phyloP scores from a whole-genome alignment of 2,888 invertebrate genomes.

The Dasysyrphus albostriatus region DNA sequence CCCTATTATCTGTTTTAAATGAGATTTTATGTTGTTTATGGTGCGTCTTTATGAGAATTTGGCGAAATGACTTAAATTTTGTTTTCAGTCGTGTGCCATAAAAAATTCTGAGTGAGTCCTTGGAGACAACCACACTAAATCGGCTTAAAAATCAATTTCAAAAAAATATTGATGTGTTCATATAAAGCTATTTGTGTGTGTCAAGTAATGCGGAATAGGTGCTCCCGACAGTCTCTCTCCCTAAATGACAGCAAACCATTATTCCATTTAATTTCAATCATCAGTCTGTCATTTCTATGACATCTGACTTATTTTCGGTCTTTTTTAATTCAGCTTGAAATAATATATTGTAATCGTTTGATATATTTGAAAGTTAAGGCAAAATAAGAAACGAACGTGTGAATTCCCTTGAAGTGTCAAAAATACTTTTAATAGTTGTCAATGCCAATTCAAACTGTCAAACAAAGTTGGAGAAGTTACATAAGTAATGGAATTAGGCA shows the following conservation, averaged over 20 bases:
- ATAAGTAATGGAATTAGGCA: too few relatives aligned
- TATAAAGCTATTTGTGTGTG: neutral
- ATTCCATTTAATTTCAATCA: constrained; percentile 39
- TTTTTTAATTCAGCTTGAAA: constrained; percentile 9
- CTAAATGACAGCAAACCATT: neutral
- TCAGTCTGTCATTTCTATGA: constrained; percentile 31
- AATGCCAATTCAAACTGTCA: constrained; percentile 17
- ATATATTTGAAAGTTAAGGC: too few relatives aligned
- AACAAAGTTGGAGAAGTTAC: neutral
- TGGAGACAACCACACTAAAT: constrained; percentile 6
- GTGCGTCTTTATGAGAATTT: constrained; percentile 4
- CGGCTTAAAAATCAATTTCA: constrained; percentile 18
- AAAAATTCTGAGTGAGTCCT: neutral
- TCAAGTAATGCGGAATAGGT: neutral
- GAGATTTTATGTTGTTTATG: constrained; percentile 49
- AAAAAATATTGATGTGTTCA: neutral
- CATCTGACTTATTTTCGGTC: neutral
- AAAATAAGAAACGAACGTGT: neutral
- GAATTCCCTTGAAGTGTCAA: constrained; percentile 11
- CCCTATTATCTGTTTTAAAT: constrained; percentile 60
- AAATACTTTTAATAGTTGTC: constrained; percentile 16
- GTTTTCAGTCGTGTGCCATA: neutral
- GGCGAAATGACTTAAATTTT: constrained; percentile 14
- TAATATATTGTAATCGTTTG: constrained; percentile 7
- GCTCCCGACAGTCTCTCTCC: neutral